phyloP scores from a whole-genome alignment of 2,797 vertebrate genomes.

The Acipenser transmontanus region DNA sequence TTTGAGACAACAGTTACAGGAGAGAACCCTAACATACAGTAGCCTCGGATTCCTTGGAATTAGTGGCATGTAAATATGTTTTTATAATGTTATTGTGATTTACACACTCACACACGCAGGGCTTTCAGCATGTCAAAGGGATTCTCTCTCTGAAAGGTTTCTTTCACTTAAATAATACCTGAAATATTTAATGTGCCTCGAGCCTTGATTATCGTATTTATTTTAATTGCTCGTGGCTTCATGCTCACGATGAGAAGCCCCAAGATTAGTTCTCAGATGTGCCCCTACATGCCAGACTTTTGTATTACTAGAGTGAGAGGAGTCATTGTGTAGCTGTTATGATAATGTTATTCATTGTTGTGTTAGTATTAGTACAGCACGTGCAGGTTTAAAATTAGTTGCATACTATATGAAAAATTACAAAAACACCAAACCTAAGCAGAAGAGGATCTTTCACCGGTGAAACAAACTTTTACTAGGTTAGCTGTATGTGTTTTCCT shows the following conservation, averaged over 20 bases:
- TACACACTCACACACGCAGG: background rate
- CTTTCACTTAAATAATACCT: conserved; percentile 1
- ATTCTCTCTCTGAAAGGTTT: conserved; percentile 4
- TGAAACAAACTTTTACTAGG: too few species aligned
- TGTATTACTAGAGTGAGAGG: too few species aligned
- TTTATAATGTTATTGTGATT: background rate
- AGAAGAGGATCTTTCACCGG: too few species aligned
- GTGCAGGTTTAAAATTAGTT: too few species aligned
- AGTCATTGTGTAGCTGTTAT: too few species aligned
- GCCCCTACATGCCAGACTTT: conserved; percentile 3
- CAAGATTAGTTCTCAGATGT: background rate
- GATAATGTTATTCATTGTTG: too few species aligned
- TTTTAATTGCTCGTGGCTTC: conserved; percentile 5
- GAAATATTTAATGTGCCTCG: background rate
- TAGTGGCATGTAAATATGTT: background rate
- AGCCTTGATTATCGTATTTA: conserved; percentile 7
- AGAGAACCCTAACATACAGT: background rate
- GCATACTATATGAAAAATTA: too few species aligned
- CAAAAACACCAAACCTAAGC: too few species aligned
- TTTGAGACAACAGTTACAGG: too few species aligned
- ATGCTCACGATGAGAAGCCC: background rate
- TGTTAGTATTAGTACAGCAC: too few species aligned
- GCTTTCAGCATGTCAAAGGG: background rate
- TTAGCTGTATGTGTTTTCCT: too few species aligned
- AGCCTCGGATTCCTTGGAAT: background rate